phyloP scores from a whole-genome alignment of 2,113 vertebrate genomes.

The Colaptes auratus region DNA sequence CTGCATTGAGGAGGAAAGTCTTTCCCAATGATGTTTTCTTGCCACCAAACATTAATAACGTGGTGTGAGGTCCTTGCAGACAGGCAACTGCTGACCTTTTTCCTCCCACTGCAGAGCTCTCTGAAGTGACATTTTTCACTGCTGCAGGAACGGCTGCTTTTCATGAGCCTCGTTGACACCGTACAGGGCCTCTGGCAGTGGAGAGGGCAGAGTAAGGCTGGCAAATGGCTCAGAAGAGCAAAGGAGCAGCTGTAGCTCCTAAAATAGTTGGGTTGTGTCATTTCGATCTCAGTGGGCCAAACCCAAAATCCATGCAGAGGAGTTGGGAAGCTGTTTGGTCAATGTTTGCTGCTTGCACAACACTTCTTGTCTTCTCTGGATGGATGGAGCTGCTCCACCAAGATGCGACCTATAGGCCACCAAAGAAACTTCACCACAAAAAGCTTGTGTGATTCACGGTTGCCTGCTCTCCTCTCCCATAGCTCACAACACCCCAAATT shows the following conservation, averaged over 20 bases:
- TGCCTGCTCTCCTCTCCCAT: neutral
- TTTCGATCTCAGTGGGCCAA: neutral
- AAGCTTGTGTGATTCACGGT: rapidly evolving
- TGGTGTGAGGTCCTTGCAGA: neutral
- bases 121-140: neutral
- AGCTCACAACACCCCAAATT: neutral
- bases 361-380: neutral
- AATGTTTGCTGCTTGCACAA: rapidly evolving
- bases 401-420: neutral
- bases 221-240: neutral
- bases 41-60: neutral
- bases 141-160: neutral
- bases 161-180: neutral
- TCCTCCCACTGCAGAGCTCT: neutral
- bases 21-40: neutral
- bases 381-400: neutral
- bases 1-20: neutral
- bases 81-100: neutral
- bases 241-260: neutral
- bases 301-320: neutral
- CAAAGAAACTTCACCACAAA: neutral
- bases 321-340: neutral
- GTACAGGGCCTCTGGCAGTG: neutral
- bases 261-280: neutral
- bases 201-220: neutral